Percentiles rank a stretch among this genome's conserved stretches.
These are phyloP conservation scores for Labia minor DNA, from an alignment of 2,888 invertebrate genomes.

Conservation along the genomic window DNA sequence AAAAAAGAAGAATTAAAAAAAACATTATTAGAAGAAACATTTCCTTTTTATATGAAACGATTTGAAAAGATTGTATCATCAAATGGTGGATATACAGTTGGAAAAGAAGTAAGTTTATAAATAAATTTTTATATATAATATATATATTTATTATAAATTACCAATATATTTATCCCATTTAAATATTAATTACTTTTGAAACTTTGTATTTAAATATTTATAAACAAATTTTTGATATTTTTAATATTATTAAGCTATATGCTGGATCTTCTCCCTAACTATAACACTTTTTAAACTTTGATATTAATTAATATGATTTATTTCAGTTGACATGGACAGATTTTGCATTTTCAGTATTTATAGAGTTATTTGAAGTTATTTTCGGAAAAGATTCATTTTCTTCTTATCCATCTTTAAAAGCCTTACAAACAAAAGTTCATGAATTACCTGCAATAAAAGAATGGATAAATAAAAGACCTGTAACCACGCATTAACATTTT, in stretches of 20 bases:
- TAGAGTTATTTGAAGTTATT: conserved; percentile 44
- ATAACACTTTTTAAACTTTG: too few relatives aligned
- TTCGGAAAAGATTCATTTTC: conserved; percentile 43
- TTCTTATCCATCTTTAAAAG: conserved; percentile 42
- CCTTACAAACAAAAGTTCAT: conserved; percentile 43
- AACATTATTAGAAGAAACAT: conserved; percentile 43
- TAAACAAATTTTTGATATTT: too few relatives aligned
- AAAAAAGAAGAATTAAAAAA: conserved; percentile 45
- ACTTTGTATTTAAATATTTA: too few relatives aligned
- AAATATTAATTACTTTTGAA: too few relatives aligned
- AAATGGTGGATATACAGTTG: conserved; percentile 45
- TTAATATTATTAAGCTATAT: too few relatives aligned
- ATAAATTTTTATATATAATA: too few relatives aligned
- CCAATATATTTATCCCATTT: too few relatives aligned
- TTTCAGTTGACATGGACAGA: conserved; percentile 50
- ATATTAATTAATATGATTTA: too few relatives aligned
- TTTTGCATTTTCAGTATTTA: conserved; percentile 45
- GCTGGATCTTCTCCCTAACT: too few relatives aligned
- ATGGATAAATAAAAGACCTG: conserved; percentile 45
- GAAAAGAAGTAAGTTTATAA: conserved; percentile 38
- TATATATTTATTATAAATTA: too few relatives aligned
- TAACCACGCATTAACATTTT: conserved; percentile 43
- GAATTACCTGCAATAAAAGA: conserved; percentile 43
- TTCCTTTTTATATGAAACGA: conserved; percentile 45
- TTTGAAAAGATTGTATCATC: conserved; percentile 44